phyloP scores from a whole-genome alignment of 53 echinoderm and acorn worm species.

The Holothuria scabra region DNA sequence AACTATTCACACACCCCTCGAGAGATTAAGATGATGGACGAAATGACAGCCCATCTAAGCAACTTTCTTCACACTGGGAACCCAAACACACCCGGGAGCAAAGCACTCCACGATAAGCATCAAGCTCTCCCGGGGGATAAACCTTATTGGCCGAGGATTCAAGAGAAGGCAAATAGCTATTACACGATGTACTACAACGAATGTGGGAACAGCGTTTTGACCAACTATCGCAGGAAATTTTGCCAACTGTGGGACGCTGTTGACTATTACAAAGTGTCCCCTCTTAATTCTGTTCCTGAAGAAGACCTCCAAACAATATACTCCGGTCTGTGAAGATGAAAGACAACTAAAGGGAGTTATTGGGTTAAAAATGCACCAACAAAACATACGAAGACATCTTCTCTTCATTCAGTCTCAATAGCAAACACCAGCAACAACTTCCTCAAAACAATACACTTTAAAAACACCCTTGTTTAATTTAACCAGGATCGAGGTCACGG shows the following conservation, averaged over 20 bases:
- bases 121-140: constrained; percentile 31
- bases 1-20: constrained; percentile 23
- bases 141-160: constrained; percentile 40
- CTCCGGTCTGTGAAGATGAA: no score
- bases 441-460: no score
- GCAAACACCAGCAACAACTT: no score
- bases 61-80: constrained; percentile 56
- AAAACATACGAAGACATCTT: no score
- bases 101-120: neutral
- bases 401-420: no score
- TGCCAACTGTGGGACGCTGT: constrained; percentile 41
- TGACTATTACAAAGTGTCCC: constrained; percentile 26
- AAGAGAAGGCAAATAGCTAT: constrained; percentile 17
- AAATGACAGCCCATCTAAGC: constrained; percentile 39
- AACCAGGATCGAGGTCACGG: no score
- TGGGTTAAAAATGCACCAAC: no score
- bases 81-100: constrained; percentile 36
- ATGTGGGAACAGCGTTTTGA: constrained; percentile 35
- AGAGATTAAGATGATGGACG: constrained; percentile 38
- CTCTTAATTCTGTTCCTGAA: constrained; percentile 36
- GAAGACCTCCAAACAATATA: neutral
- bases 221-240: constrained; percentile 30
- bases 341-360: no score
- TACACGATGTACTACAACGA: constrained; percentile 41
- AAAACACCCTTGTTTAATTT: no score